Percentiles rank a stretch among this genome's conserved stretches.
Conservation (phyloP, 2,113 vertebrate genomes). For the Speoplatyrhinus poulsoni region DNA sequence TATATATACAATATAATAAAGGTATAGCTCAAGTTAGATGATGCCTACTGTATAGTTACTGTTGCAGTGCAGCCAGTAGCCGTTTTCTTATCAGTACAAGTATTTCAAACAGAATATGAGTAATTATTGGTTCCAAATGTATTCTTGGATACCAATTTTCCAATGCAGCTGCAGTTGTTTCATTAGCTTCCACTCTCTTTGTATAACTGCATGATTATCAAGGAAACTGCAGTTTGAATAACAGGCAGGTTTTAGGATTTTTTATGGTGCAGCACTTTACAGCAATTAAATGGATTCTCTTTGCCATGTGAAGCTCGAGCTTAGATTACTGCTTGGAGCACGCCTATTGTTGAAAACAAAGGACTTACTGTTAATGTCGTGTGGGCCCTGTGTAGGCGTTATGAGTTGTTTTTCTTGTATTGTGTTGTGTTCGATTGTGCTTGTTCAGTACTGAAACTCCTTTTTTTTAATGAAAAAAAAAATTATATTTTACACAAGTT, state of each 20-base stretch:
- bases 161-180: background rate
- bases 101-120: background rate
- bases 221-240: conserved; percentile 37
- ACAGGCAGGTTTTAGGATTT: conserved; percentile 43
- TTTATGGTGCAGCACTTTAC: conserved; percentile 51
- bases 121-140: background rate
- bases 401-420: conserved; percentile 51
- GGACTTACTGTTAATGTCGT: conserved; percentile 63
- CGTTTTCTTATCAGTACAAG: background rate
- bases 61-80: too few relatives aligned
- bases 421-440: conserved; percentile 41
- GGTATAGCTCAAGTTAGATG: too few relatives aligned
- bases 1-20: too few relatives aligned
- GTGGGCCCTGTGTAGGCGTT: conserved; percentile 73
- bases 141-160: background rate
- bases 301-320: conserved; percentile 59
- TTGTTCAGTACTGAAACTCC: conserved; percentile 30
- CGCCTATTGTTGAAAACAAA: conserved; percentile 66
- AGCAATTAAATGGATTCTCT: conserved; percentile 78
- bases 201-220: conserved; percentile 48
- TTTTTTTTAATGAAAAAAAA: conserved; percentile 45
- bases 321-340: conserved; percentile 47
- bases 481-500: conserved; percentile 31
- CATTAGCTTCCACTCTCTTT: background rate
- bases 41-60: too few relatives aligned